Evolutionary conservation across 2,888 invertebrate species (phyloP).

Genomic region (Elysia crispata): DNA sequence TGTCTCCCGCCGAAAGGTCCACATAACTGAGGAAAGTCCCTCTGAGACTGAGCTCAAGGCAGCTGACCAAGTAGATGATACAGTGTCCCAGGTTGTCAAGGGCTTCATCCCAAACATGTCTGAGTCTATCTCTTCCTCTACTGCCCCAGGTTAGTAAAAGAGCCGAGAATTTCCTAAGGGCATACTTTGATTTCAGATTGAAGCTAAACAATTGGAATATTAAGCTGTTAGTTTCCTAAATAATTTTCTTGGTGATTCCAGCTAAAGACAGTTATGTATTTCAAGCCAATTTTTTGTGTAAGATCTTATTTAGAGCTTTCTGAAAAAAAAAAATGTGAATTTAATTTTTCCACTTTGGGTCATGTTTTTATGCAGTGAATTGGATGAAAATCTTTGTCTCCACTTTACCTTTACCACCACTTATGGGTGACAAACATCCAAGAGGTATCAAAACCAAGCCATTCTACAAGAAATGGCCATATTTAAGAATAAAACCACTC

Average conservation of each 20-base stretch:
- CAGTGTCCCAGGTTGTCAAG: constrained; percentile 65
- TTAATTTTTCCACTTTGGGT: too few species aligned
- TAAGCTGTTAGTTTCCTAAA: neutral
- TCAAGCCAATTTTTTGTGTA: too few species aligned
- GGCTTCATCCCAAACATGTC: constrained; percentile 62
- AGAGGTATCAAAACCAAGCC: too few species aligned
- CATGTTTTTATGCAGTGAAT: too few species aligned
- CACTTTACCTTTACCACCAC: too few species aligned
- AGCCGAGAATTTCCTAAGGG: neutral
- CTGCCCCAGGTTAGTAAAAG: constrained; percentile 17
- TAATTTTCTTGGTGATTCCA: too few species aligned
- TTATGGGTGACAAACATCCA: too few species aligned
- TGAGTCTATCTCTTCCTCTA: constrained; percentile 49
- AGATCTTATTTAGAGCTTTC: too few species aligned
- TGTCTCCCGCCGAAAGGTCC: constrained; percentile 48
- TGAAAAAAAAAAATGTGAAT: neutral
- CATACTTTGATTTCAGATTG: neutral
- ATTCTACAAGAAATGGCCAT: too few species aligned
- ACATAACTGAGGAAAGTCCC: constrained; percentile 32
- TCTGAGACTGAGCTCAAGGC: neutral
- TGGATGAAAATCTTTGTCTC: too few species aligned
- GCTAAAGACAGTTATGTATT: too few species aligned
- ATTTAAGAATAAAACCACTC: too few species aligned
- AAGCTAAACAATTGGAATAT: neutral
- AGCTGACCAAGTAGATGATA: constrained; percentile 53